Conservation (phyloP, 2,797 vertebrate species). For the Brotula barbata region DNA sequence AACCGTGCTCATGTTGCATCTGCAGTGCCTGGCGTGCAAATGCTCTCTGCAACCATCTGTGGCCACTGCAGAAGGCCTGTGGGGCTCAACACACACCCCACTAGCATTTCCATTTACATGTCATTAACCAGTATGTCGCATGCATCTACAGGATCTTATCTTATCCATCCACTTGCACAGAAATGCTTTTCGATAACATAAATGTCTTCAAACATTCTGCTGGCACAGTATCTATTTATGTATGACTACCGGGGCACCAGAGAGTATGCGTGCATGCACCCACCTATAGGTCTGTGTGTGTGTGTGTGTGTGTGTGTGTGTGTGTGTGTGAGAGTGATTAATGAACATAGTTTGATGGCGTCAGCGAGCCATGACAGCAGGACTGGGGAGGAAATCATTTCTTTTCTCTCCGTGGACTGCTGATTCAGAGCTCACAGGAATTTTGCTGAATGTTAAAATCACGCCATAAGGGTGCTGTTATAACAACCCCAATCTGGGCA, state of each 20-base stretch:
- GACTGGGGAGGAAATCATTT: slow-evolving; percentile 66
- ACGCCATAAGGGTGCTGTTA: slow-evolving; percentile 44
- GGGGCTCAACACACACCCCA: slow-evolving; percentile 46
- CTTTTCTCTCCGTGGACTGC: slow-evolving; percentile 49
- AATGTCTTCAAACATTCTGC: slow-evolving; percentile 6
- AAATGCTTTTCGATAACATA: too few species aligned
- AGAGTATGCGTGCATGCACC: neutral
- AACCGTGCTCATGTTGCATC: slow-evolving; percentile 40
- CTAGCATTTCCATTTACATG: slow-evolving; percentile 31
- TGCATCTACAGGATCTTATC: slow-evolving; percentile 16
- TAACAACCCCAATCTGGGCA: slow-evolving; percentile 61
- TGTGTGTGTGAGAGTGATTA: slow-evolving; percentile 66
- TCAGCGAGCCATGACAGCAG: slow-evolving; percentile 69
- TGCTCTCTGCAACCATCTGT: slow-evolving; percentile 66
- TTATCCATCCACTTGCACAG: too few species aligned
- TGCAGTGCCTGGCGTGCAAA: slow-evolving; percentile 50
- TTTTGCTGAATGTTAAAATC: slow-evolving; percentile 69
- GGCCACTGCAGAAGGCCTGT: slow-evolving; percentile 50
- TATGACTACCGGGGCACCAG: neutral
- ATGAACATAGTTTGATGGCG: slow-evolving; percentile 65
- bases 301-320: slow-evolving; percentile 3
- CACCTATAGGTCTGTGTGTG: neutral
- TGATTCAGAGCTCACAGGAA: slow-evolving; percentile 67
- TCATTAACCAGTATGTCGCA: slow-evolving; percentile 23
- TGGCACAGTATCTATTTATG: slow-evolving; percentile 1